phyloP scores from a whole-genome alignment of 2,888 invertebrate genomes.

The Dysmachus trigonus region DNA sequence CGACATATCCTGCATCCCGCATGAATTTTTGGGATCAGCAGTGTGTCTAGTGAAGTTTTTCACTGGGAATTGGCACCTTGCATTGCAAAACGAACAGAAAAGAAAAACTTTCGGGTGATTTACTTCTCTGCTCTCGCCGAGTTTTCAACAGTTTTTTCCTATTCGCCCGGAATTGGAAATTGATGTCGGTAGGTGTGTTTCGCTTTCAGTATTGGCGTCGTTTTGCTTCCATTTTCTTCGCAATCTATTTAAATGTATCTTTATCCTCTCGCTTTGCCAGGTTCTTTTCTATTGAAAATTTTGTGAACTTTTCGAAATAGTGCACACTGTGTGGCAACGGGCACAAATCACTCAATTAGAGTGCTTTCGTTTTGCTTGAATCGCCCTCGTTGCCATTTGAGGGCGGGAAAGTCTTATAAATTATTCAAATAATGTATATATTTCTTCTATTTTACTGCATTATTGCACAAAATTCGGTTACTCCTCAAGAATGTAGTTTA shows the following conservation, averaged over 20 bases:
- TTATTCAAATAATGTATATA: background rate
- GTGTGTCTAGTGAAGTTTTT: background rate
- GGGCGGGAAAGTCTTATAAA: background rate
- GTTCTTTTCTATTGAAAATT: background rate
- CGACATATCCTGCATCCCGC: background rate
- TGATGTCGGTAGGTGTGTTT: background rate
- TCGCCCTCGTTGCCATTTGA: background rate
- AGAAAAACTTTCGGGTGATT: background rate
- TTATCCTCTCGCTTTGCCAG: background rate
- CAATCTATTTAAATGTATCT: background rate
- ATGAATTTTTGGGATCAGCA: background rate
- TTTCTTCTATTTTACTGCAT: background rate
- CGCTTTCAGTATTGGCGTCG: background rate
- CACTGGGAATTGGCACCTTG: constrained; percentile 9
- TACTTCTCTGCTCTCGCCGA: background rate
- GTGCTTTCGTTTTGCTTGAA: background rate
- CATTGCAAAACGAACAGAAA: background rate
- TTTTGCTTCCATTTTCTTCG: background rate
- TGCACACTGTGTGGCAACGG: background rate
- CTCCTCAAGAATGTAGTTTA: background rate
- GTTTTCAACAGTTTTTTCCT: background rate
- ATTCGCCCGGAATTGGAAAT: background rate
- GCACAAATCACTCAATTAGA: background rate
- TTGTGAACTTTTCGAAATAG: background rate
- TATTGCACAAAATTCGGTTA: background rate